Evolutionary conservation across 2,888 invertebrate species (phyloP), one percentile per base, ranked within the genome.

Genomic region (Lasioglossum pauxillum): DNA sequence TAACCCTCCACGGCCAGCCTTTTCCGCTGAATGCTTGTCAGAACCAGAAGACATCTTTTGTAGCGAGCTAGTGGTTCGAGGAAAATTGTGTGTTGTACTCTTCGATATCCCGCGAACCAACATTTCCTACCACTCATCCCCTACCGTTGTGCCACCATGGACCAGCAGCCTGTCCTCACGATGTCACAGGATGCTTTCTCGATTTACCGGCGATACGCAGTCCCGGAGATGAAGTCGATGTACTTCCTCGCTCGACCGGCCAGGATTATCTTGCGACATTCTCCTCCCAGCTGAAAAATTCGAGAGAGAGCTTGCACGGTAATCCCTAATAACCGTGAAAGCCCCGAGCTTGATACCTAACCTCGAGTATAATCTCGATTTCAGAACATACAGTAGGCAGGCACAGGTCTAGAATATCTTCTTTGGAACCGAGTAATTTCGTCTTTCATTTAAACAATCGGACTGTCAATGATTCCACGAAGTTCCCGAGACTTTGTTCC

Each of bases 21-120:
- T 90, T 89, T 10, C 89, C 88, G 79, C 90, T 95, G 94, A 94
- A 95, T 94, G 94, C 94, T 94, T 95, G 95, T 95, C 95, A 95
- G 90, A 85, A 88, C 88, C 95, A 94, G 94, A 94, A 92, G 93
- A 92, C 92, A 90, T 92, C 93, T 89, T 93, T 94, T 95, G 94
- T 95, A 90, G 93, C 91, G 88, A 85, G 90, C 92, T 93, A 93
- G 93, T 94, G 93, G 94, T 94, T 92, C 93, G 92, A 90, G 90
- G 93, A 94, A 95, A 94, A 95, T 94, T 94, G 94, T 94, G 92
- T 93, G 92, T 93, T 93, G 93, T 93, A 93, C 93, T 92, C 92
- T 93, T 92, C 93, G 93, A 94, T 93, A 93, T 93, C 92, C 92
- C 88, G 90, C 92, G 93, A 92, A 92, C 90, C 91, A 93, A 92